Evolutionary conservation across 2,113 vertebrate species (phyloP).

Genomic region (Anoura caudifer): DNA sequence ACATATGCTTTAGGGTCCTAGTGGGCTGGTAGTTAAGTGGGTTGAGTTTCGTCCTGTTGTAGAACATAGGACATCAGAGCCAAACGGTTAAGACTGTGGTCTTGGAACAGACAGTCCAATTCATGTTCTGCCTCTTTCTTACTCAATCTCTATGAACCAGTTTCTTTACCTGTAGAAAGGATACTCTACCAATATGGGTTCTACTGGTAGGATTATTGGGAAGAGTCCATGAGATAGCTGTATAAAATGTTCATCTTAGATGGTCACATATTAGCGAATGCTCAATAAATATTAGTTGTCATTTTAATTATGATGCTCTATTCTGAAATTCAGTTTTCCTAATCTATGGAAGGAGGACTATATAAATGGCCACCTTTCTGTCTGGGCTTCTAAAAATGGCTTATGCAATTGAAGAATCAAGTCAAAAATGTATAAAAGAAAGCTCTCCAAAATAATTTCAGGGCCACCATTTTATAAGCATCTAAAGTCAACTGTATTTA

Average conservation of each 20-base stretch:
- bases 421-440: not conserved
- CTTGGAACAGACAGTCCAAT: not conserved
- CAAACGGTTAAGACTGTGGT: not conserved
- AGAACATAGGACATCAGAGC: not conserved
- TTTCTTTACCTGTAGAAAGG: not conserved
- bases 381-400: not conserved
- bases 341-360: not conserved
- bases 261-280: not conserved
- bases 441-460: not conserved
- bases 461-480: not conserved
- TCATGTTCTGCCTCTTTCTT: not conserved
- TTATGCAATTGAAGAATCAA: not conserved
- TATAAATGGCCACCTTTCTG: not conserved
- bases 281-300: not conserved
- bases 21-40: not conserved
- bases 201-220: not conserved
- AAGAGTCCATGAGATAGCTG: not conserved
- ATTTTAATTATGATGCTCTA: not conserved
- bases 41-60: not conserved
- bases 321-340: not conserved
- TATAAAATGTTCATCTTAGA: not conserved
- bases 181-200: not conserved
- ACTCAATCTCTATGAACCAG: not conserved
- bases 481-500: not conserved
- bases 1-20: not conserved